Base-by-base conservation (phyloP, 2,113 vertebrate genomes). In the Gambusia affinis region DNA sequence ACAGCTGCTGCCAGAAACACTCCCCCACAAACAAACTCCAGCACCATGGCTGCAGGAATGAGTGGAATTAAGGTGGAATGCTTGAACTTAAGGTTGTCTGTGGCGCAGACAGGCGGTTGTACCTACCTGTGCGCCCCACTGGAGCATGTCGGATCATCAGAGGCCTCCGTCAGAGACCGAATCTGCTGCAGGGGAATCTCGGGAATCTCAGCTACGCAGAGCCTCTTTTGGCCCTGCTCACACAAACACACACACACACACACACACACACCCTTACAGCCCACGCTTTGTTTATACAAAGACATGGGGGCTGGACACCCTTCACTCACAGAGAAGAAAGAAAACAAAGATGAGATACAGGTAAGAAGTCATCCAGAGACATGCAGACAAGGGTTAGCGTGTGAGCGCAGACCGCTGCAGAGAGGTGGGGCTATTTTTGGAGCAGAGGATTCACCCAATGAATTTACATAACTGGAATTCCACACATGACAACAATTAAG, bases 391-490 rank as follows among this genome's bases (percentile, higher is more conserved):
- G 86, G 88, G 87, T 78, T 92, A 86, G 92, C 90, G 89, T 93
- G 92, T 92, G 90, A 93, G 89, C 65, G 1, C 76, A 75, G 74
- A 84, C 72, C 44, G 75, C 69, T 65, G 47, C 84, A 72, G 83
- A 88, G 87, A 88, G 88, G 88, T 73, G 84, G 30, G 80, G 84
- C 80, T 91, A 90, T 92, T 92, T 89, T 87, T 88, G 88, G 88
- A 88, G 68, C 72, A 11, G 69, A 81, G 89, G 87, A 90, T 88
- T 92, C 87, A 91, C 86, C 85, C 37, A 2, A 12, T 81, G 82
- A 79, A 87, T 90, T 89, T 80, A 87, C 86, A 89, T 89, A 80
- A 54, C 79, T 91, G 82, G 77, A 83, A 92, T 92, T 92, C 91
- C 89, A 80, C 84, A 85, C 72, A 19, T 85, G 87, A 86, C 87